Percentiles rank a stretch among this genome's conserved stretches.
phyloP scores from a whole-genome alignment of 2,888 invertebrate species.

The Catocala fraxini region DNA sequence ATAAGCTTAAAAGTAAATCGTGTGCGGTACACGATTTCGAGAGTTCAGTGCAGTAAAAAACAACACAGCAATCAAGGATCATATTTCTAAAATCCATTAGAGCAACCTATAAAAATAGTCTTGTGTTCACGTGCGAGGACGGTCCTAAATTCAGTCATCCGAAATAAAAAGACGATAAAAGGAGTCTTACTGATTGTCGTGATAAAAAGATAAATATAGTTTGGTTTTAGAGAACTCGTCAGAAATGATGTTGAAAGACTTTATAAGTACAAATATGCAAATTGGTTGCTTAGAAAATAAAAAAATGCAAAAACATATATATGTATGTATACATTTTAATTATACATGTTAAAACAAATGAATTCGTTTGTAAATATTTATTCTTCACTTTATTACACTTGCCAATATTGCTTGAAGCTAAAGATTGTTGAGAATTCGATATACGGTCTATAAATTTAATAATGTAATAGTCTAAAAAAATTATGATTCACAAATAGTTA shows the following conservation, averaged over 20 bases:
- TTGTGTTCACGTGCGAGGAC: slow-evolving; percentile 46
- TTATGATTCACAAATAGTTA: too few relatives aligned
- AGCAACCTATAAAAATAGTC: slow-evolving; percentile 83
- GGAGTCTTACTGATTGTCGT: slow-evolving; percentile 46
- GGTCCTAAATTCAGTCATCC: slow-evolving; percentile 74
- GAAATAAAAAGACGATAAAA: slow-evolving; percentile 71
- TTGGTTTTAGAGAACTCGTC: slow-evolving; percentile 9
- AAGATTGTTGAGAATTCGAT: too few relatives aligned
- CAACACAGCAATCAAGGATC: slow-evolving; percentile 79
- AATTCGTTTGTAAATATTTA: too few relatives aligned
- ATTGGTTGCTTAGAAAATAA: too few relatives aligned
- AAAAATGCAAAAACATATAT: too few relatives aligned
- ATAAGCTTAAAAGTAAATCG: slow-evolving; percentile 62
- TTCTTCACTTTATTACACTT: too few relatives aligned
- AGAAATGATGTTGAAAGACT: neutral
- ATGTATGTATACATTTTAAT: too few relatives aligned
- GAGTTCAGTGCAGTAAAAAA: slow-evolving; percentile 72
- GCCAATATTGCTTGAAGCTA: too few relatives aligned
- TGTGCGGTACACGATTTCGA: slow-evolving; percentile 69
- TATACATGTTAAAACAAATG: too few relatives aligned
- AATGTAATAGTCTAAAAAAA: too few relatives aligned
- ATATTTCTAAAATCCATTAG: slow-evolving; percentile 86
- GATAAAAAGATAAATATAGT: slow-evolving; percentile 48
- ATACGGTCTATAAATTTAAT: too few relatives aligned
- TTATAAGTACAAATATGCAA: too few relatives aligned